These are phyloP conservation scores for Pitangus sulphuratus DNA, from an alignment of 2,797 vertebrate species.

Conservation along the genomic window DNA sequence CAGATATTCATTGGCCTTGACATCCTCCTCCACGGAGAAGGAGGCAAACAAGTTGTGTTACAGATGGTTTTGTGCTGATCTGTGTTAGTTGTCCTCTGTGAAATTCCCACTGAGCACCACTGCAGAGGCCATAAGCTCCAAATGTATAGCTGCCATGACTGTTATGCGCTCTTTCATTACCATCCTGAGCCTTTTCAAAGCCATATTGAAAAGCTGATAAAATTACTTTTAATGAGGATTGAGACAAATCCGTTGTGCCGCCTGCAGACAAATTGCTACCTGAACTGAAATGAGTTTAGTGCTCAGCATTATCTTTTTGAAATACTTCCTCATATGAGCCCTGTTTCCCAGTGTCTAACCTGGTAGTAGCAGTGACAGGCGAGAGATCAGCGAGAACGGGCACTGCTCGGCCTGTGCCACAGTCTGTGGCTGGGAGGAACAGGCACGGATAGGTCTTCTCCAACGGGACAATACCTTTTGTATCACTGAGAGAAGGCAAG, in stretches of 20 bases:
- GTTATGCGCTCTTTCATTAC: not conserved
- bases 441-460: rapidly evolving
- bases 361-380: not conserved
- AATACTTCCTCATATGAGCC: not conserved
- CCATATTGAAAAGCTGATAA: not conserved
- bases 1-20: not conserved
- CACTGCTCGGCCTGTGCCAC: not conserved
- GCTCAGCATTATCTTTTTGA: not conserved
- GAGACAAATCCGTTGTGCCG: not conserved
- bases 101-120: not conserved
- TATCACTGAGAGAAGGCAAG: not conserved
- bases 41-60: not conserved
- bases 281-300: not conserved
- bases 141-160: not conserved
- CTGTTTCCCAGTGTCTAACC: not conserved
- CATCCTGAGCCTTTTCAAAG: not conserved
- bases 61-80: not conserved
- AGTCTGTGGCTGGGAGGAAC: rapidly evolving
- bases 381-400: rapidly evolving
- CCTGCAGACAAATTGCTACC: not conserved
- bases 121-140: not conserved
- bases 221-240: not conserved
- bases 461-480: rapidly evolving
- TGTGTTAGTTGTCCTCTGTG: not conserved
- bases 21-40: not conserved